These are phyloP conservation scores for Strigamia maritima DNA, from an alignment of 2,888 invertebrate genomes.

Conservation along the genomic window DNA sequence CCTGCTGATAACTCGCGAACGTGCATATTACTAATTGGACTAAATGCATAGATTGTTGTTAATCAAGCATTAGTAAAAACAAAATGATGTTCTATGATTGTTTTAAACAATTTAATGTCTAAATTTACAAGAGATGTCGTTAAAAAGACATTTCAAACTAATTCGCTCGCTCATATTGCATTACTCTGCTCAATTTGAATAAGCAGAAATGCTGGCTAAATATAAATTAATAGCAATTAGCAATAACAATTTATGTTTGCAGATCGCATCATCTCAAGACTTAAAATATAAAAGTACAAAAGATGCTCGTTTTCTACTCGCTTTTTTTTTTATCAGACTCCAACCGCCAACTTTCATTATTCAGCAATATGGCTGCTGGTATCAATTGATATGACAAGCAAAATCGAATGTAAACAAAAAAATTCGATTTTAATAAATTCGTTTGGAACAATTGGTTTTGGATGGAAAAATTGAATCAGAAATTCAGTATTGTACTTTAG, in stretches of 20 bases:
- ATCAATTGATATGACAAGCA: not conserved
- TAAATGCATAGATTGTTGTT: too few species aligned
- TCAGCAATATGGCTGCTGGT: constrained; percentile 24
- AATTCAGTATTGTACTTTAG: too few species aligned
- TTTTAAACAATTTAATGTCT: not conserved
- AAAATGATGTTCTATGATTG: not conserved
- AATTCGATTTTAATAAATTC: too few species aligned
- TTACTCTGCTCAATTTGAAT: not conserved
- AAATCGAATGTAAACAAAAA: not conserved
- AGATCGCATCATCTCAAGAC: not conserved
- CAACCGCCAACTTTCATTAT: not conserved
- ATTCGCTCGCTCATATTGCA: not conserved
- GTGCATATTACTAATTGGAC: too few species aligned
- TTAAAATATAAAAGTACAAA: not conserved
- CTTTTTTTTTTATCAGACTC: not conserved
- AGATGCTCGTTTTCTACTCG: not conserved
- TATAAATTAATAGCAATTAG: not conserved
- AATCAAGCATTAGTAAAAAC: not conserved
- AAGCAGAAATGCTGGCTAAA: not conserved
- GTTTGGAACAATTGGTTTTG: too few species aligned
- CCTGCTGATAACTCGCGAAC: too few species aligned
- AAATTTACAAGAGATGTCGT: not conserved
- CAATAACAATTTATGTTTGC: not conserved
- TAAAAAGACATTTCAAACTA: not conserved
- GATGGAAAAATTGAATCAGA: too few species aligned